phyloP scores from a whole-genome alignment of 2,113 vertebrate genomes.

The Ceuthmochares aereus region DNA sequence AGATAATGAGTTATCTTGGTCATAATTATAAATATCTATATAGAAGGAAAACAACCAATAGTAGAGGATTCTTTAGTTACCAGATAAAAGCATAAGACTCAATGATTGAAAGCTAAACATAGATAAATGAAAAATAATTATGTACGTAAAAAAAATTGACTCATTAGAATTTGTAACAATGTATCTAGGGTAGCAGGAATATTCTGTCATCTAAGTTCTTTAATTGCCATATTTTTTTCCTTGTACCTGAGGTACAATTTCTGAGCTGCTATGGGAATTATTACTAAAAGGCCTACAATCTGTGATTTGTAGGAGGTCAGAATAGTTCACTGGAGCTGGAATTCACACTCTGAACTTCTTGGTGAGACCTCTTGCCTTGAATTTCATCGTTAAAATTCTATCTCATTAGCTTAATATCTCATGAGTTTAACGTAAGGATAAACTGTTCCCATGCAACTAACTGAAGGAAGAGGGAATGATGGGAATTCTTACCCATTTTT shows the following conservation, averaged over 20 bases:
- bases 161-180: neutral
- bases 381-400: neutral
- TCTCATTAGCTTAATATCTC: neutral
- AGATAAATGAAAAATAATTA: neutral
- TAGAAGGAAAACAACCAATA: neutral
- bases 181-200: neutral
- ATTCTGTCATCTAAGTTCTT: neutral
- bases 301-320: neutral
- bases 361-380: neutral
- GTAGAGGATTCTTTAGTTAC: neutral
- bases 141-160: neutral
- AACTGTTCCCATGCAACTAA: neutral
- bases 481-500: neutral
- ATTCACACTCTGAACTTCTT: neutral
- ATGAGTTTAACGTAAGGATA: neutral
- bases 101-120: neutral
- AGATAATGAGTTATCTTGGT: neutral
- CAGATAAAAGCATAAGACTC: neutral
- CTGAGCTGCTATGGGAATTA: neutral
- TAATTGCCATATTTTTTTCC: neutral
- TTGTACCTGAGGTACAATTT: neutral
- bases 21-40: neutral
- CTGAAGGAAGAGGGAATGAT: neutral
- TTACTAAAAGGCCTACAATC: neutral
- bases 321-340: neutral